Percentiles rank a stretch among this genome's conserved stretches.
Evolutionary conservation across 2,113 vertebrate species (phyloP).

Genomic region (Tenrec ecaudatus): DNA sequence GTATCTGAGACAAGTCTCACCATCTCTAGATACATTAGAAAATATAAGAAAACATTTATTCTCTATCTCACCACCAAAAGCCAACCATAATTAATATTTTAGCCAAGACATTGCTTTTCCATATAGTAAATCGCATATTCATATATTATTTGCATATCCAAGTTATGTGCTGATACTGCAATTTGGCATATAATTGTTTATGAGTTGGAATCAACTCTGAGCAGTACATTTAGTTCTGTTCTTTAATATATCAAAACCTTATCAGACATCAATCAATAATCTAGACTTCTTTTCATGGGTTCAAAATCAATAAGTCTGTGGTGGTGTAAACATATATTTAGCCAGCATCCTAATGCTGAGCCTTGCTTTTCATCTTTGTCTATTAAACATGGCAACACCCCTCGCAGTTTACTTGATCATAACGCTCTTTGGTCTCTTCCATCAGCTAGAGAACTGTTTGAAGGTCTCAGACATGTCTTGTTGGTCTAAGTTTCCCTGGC

Average conservation of each 20-base stretch:
- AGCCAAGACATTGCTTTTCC: constrained; percentile 9
- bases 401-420: neutral
- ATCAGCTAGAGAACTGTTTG: constrained; percentile 3
- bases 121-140: neutral
- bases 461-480: neutral
- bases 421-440: neutral
- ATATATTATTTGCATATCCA: neutral
- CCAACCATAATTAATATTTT: constrained; percentile 27
- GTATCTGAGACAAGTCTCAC: no score
- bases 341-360: neutral
- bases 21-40: constrained; percentile 12
- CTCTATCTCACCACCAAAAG: neutral
- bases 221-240: neutral
- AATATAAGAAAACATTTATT: constrained; percentile 12
- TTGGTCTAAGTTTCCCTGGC: neutral
- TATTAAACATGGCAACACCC: neutral
- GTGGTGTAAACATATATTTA: constrained; percentile 27
- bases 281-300: constrained; percentile 11
- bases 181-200: neutral
- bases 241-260: constrained; percentile 17
- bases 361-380: constrained; percentile 26
- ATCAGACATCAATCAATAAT: constrained; percentile 4
- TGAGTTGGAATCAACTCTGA: no score
- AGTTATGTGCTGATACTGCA: neutral
- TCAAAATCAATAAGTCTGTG: neutral